Evolutionary conservation across 2,113 vertebrate species (phyloP).

Genomic region (Pedionomus torquatus): DNA sequence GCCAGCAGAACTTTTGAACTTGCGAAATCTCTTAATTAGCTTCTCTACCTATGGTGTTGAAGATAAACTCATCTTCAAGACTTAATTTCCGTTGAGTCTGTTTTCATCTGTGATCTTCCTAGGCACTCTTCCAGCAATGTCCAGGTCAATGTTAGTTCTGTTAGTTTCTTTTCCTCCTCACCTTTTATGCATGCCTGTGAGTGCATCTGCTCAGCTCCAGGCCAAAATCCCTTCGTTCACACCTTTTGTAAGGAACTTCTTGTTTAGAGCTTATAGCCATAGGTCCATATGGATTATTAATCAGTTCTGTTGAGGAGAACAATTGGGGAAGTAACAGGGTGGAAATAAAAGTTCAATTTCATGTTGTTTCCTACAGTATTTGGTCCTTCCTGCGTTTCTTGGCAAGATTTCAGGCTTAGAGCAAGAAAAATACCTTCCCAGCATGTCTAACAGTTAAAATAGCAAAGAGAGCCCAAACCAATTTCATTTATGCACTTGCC

Average conservation of each 20-base stretch:
- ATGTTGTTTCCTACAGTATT: background rate
- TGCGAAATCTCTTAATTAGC: background rate
- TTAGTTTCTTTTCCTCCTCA: background rate
- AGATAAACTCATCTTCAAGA: background rate
- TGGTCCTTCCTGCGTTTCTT: background rate
- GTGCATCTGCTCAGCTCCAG: background rate
- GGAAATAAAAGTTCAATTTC: background rate
- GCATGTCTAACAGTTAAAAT: background rate
- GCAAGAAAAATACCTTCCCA: background rate
- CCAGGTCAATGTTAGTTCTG: background rate
- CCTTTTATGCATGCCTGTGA: rapidly evolving
- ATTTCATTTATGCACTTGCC: background rate
- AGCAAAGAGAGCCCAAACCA: background rate
- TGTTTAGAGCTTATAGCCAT: background rate
- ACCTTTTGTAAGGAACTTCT: background rate
- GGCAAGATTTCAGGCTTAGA: background rate
- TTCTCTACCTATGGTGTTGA: background rate
- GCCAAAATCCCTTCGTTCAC: background rate
- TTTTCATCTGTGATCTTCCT: background rate
- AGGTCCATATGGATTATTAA: background rate
- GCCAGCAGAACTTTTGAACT: background rate
- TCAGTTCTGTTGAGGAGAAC: background rate
- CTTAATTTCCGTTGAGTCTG: background rate
- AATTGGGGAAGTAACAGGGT: background rate
- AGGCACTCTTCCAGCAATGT: background rate